These are phyloP conservation scores for Macrosiphum euphorbiae DNA, from an alignment of 2,888 invertebrate genomes.

Conservation along the genomic window DNA sequence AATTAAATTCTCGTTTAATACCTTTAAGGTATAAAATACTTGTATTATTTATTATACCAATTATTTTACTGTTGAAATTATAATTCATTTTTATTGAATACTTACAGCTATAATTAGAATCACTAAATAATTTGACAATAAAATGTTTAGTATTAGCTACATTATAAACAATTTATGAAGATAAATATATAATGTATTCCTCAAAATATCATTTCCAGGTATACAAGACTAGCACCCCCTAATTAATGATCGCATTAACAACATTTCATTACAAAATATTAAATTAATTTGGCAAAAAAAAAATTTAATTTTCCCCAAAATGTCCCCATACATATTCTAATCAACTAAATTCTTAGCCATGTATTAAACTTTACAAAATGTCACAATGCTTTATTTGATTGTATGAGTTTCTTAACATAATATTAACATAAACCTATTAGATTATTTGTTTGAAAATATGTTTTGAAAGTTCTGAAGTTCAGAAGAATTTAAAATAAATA, in stretches of 20 bases:
- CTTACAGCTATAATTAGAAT: constrained; percentile 8
- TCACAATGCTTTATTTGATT: constrained; percentile 28
- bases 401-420: constrained; percentile 14
- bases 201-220: background rate
- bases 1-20: background rate
- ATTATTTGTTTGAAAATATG: background rate
- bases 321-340: background rate
- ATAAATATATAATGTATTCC: background rate
- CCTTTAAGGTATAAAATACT: background rate
- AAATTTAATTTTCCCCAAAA: background rate
- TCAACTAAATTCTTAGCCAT: background rate
- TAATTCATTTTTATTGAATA: constrained; percentile 21
- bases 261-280: background rate
- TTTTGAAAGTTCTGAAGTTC: background rate
- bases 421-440: background rate
- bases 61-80: constrained; percentile 4
- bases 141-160: background rate
- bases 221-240: background rate
- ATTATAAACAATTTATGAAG: background rate
- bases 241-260: background rate
- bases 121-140: constrained; percentile 2
- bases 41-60: background rate
- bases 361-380: constrained; percentile 1
- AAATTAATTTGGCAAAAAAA: constrained; percentile 4
- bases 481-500: background rate